Conservation (phyloP, 2,888 invertebrate species). For the Meloe dianella region DNA sequence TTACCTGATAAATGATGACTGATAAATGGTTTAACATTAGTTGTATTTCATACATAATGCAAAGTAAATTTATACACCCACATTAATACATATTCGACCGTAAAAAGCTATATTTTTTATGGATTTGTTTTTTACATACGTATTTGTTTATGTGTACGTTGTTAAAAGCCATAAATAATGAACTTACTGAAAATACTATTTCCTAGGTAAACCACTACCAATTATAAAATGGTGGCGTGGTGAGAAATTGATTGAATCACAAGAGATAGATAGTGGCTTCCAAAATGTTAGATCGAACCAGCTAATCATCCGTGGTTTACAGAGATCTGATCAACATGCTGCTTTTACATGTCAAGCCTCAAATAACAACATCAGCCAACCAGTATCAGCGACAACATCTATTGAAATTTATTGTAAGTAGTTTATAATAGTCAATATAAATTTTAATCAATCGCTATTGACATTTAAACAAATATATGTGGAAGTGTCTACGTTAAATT, state of each 20-base stretch:
- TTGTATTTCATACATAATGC: not conserved
- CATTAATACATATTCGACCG: too few relatives aligned
- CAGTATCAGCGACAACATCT: constrained; percentile 71
- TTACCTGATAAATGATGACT: not conserved
- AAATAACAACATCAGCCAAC: constrained; percentile 75
- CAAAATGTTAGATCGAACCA: constrained; percentile 66
- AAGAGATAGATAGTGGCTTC: constrained; percentile 62
- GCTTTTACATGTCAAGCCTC: constrained; percentile 79
- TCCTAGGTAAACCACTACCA: constrained; percentile 75
- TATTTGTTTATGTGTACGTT: not conserved
- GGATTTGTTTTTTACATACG: too few relatives aligned
- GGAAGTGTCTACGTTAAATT: too few relatives aligned
- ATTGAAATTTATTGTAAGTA: constrained; percentile 79
- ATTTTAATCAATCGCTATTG: too few relatives aligned
- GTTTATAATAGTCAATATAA: too few relatives aligned
- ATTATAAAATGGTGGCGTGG: constrained; percentile 79
- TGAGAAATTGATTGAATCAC: constrained; percentile 67
- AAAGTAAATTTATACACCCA: too few relatives aligned
- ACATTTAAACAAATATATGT: too few relatives aligned
- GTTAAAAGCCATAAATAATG: not conserved
- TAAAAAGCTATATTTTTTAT: too few relatives aligned
- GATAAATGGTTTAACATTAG: not conserved
- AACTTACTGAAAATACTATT: constrained; percentile 14
- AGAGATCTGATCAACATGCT: constrained; percentile 75
- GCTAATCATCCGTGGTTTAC: constrained; percentile 66